phyloP scores from a whole-genome alignment of 92 coral and sea anemone genomes.

The Desmophyllum pertusum region DNA sequence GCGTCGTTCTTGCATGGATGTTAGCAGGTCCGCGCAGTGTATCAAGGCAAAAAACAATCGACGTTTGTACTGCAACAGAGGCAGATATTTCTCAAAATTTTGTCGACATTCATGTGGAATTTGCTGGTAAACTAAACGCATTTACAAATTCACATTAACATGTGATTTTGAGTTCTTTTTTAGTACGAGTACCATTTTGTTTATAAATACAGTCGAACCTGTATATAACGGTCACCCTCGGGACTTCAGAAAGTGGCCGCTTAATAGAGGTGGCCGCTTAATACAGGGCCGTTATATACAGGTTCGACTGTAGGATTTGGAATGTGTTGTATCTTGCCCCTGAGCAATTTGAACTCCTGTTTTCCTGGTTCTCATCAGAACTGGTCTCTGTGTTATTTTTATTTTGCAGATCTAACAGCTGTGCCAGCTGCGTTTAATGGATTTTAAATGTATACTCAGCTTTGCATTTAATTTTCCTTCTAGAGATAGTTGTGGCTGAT shows the following conservation, averaged over 20 bases:
- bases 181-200: too few species aligned
- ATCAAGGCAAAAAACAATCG: background rate
- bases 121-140: background rate
- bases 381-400: background rate
- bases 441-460: background rate
- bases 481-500: background rate
- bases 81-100: background rate
- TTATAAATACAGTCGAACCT: too few species aligned
- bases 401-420: background rate
- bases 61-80: too few species aligned
- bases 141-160: too few species aligned
- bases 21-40: background rate
- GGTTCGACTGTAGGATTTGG: too few species aligned
- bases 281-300: too few species aligned
- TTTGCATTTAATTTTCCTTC: background rate
- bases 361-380: background rate
- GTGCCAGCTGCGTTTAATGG: background rate
- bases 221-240: too few species aligned
- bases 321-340: too few species aligned
- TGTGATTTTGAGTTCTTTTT: too few species aligned
- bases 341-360: too few species aligned
- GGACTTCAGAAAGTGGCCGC: too few species aligned
- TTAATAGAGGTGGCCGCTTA: too few species aligned
- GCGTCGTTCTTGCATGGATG: slow-evolving; percentile 11
- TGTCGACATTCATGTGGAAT: background rate